Evolutionary conservation across 2,888 invertebrate species (phyloP), one percentile per base, ranked within the genome.

Genomic region (Macrosoma leucophasiata): DNA sequence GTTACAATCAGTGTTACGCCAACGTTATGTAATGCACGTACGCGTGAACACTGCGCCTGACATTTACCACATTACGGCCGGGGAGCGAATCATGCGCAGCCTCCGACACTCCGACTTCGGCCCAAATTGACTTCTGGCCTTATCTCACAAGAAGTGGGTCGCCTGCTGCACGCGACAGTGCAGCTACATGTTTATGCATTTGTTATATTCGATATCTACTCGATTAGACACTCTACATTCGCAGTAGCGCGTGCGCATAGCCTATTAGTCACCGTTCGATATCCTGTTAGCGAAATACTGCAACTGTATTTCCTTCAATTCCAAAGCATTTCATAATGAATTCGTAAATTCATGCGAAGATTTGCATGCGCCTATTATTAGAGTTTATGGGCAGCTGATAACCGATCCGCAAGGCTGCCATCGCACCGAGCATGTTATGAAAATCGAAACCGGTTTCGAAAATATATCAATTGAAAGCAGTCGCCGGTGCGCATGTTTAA

Each of bases 391-490:
- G 25, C 17, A n/a, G 33, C 33, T 41, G 43, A 45, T 43, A 36
- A 41, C 41, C 41, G 42, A 38, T 46, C 42, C 30, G 47, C 44
- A 48, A 44, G 47, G 36, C 43, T 37, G 37, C 38, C 46, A 43
- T 46, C 47, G 42, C 39, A 45, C 36, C 45, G 48, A 50, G 44
- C 61, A 50, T 76, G 72, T 81, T 77, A 75, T 77, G 77, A 81
- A 81, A 78, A 78, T 71, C 57, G 49, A 55, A 67, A 79, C 78
- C 69, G 75, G 76, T 79, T 79, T 72, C 62, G 65, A 71, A 78
- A 77, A 81, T 82, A 77, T 76, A 82, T 79, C 75, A 78, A 76
- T 79, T 75, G 77, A 72, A 79, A 77, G 72, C 68, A 66, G 61
- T 68, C 62, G 57, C 52, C 40, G 23, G 57, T 52, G 49, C 51